Evolutionary conservation across 2,797 vertebrate species (phyloP).

Genomic region (Spea hammondii): DNA sequence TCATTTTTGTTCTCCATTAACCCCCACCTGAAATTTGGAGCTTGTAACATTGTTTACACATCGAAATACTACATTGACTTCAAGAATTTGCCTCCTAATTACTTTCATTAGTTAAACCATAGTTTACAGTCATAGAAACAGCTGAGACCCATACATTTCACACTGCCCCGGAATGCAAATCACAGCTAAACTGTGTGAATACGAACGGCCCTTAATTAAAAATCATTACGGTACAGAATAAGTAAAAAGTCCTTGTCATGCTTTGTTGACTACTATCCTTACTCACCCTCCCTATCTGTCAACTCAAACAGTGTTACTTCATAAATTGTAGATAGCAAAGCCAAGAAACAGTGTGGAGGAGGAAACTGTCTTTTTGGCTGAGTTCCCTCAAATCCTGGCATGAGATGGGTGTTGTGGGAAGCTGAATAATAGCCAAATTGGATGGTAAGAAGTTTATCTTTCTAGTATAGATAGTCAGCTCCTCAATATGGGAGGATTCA

Average conservation of each 20-base stretch:
- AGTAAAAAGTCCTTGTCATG: constrained; percentile 28
- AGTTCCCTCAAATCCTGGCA: not conserved
- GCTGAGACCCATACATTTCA: constrained; percentile 1
- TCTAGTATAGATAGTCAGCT: not conserved
- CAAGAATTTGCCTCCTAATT: constrained; percentile 5
- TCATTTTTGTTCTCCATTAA: too few species aligned
- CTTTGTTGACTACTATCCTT: constrained; percentile 3
- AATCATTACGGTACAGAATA: constrained; percentile 21
- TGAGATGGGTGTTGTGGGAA: constrained; percentile 1
- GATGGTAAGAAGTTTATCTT: not conserved
- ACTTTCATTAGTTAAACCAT: not conserved
- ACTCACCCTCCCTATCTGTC: constrained; percentile 27
- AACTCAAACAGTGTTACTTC: constrained; percentile 6
- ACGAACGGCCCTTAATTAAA: constrained; percentile 24
- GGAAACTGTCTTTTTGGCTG: not conserved
- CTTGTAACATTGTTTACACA: not conserved
- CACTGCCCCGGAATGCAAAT: constrained; percentile 4
- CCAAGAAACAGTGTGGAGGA: constrained; percentile 20
- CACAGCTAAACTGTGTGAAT: not conserved
- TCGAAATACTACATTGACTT: constrained; percentile 3
- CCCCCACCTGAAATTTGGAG: too few species aligned
- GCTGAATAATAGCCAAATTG: not conserved
- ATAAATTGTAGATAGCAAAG: constrained; percentile 16
- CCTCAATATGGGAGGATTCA: too few species aligned
- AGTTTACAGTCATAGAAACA: not conserved